phyloP scores from a whole-genome alignment of 2,797 vertebrate genomes.

The Cetoscarus ocellatus region DNA sequence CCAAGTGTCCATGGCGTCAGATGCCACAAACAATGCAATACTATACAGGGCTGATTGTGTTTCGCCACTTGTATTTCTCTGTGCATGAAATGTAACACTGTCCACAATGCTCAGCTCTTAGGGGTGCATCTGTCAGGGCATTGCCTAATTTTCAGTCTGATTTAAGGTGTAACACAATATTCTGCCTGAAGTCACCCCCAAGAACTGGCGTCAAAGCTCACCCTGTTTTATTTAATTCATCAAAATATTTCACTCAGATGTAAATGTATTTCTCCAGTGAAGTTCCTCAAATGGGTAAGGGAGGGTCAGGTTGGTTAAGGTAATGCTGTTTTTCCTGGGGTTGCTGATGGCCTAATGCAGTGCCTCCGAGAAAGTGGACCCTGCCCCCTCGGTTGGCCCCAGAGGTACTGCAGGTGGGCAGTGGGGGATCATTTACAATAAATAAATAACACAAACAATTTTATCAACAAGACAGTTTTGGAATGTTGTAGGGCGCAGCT shows the following conservation, averaged over 20 bases:
- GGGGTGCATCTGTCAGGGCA: constrained; percentile 39
- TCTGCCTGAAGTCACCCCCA: constrained; percentile 7
- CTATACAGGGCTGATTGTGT: constrained; percentile 76
- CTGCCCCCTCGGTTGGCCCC: no score
- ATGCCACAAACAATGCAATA: constrained; percentile 80
- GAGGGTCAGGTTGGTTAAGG: no score
- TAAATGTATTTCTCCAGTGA: constrained; percentile 7
- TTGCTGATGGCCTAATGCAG: no score
- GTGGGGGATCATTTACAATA: no score
- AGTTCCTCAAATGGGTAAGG: neutral
- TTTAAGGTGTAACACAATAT: constrained; percentile 38
- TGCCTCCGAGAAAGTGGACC: no score
- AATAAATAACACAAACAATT: no score
- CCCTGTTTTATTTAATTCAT: constrained; percentile 10
- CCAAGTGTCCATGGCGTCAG: constrained; percentile 71
- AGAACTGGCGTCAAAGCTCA: neutral
- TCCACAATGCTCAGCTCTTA: constrained; percentile 42
- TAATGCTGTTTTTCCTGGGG: no score
- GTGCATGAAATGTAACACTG: constrained; percentile 68
- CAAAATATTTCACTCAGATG: constrained; percentile 11
- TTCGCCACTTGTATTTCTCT: constrained; percentile 70
- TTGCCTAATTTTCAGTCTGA: constrained; percentile 43
- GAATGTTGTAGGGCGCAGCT: no score
- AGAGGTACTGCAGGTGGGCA: no score
- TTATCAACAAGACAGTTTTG: no score